phyloP scores from a whole-genome alignment of 1,140 invertebrate species.

The Tetramorium simillimum region DNA sequence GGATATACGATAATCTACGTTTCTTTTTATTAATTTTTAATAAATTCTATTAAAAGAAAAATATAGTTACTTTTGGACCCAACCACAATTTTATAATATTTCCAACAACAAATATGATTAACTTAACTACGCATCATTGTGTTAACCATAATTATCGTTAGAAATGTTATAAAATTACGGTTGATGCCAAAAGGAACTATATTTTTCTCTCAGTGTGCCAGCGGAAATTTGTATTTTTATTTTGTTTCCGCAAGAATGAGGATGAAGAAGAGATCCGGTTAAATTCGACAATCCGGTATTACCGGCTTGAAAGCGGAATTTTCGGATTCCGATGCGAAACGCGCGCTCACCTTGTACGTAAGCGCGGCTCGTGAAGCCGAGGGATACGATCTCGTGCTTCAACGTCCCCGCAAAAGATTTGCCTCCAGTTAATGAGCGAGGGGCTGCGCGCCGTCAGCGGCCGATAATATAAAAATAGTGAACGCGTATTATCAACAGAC shows the following conservation, averaged over 20 bases:
- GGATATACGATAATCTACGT: neutral
- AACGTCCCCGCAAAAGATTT: slow-evolving; percentile 68
- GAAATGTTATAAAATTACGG: too few relatives aligned
- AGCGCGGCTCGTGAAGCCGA: neutral
- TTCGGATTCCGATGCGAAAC: neutral
- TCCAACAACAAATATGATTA: too few relatives aligned
- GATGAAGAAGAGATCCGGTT: neutral
- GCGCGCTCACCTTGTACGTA: neutral
- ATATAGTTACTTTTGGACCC: too few relatives aligned
- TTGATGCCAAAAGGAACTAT: too few relatives aligned
- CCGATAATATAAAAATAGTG: slow-evolving; percentile 33
- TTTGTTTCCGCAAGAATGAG: neutral
- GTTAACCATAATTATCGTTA: too few relatives aligned
- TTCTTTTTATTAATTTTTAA: neutral
- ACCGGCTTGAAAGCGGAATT: neutral
- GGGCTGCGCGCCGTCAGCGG: neutral
- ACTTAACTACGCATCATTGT: too few relatives aligned
- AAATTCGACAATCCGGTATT: neutral
- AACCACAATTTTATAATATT: too few relatives aligned
- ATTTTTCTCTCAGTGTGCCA: too few relatives aligned
- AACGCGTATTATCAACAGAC: slow-evolving; percentile 36
- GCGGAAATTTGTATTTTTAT: neutral
- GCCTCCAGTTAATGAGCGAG: slow-evolving; percentile 60
- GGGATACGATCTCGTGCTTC: slow-evolving; percentile 61
- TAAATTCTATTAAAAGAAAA: neutral